These are phyloP conservation scores for Cheilosia vulpina DNA, from an alignment of 2,888 invertebrate genomes.

Conservation along the genomic window DNA sequence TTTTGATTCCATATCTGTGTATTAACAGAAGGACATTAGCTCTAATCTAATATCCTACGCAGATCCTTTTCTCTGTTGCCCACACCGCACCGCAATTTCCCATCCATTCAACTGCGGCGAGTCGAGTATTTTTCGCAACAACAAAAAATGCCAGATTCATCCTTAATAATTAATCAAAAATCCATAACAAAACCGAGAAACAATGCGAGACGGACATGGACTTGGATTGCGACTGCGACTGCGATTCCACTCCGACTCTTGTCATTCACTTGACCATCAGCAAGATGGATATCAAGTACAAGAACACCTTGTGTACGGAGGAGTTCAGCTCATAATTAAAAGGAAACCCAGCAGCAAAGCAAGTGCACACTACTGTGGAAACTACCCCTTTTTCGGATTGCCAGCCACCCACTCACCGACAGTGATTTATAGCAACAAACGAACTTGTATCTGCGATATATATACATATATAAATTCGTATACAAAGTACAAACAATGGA, in stretches of 20 bases:
- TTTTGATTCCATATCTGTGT: slow-evolving; percentile 77
- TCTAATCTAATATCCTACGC: slow-evolving; percentile 62
- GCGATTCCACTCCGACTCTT: slow-evolving; percentile 1
- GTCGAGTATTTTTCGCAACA: background rate
- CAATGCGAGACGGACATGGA: background rate
- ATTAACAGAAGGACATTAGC: slow-evolving; percentile 71
- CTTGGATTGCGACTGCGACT: too few relatives aligned
- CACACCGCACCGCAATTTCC: slow-evolving; percentile 45
- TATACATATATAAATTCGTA: slow-evolving; percentile 24
- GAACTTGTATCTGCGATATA: slow-evolving; percentile 65
- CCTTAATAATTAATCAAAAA: slow-evolving; percentile 66
- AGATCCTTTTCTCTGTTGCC: slow-evolving; percentile 27
- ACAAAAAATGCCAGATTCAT: slow-evolving; percentile 43
- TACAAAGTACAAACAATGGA: slow-evolving; percentile 66
- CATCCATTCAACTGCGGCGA: slow-evolving; percentile 3
- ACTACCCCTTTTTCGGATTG: slow-evolving; percentile 35
- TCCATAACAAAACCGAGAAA: slow-evolving; percentile 33
- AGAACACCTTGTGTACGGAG: slow-evolving; percentile 37
- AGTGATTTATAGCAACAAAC: slow-evolving; percentile 74
- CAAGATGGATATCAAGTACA: slow-evolving; percentile 31
- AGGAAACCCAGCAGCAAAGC: slow-evolving; percentile 36
- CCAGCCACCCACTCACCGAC: slow-evolving; percentile 9
- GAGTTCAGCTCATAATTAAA: slow-evolving; percentile 66
- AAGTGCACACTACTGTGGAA: slow-evolving; percentile 34
- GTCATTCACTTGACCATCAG: slow-evolving; percentile 67